Base-by-base conservation (phyloP, 2,113 vertebrate genomes). In the Cygnus buccinator region DNA sequence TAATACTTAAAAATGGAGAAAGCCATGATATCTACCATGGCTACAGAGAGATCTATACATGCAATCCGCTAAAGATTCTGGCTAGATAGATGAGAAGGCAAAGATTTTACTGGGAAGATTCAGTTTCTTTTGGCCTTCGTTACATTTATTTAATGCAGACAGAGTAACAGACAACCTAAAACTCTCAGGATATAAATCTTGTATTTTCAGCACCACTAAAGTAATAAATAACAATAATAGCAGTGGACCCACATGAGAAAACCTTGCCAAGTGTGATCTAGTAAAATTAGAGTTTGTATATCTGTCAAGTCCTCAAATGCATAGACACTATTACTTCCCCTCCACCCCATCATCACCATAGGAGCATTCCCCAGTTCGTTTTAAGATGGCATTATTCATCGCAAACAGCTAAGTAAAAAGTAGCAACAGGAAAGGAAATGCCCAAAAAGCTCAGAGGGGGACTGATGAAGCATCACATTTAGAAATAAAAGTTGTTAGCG, bases 401-500 rank as follows among this genome's bases (percentile, higher is more conserved):
- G 92, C 75, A 77, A 91, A 77, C 72, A 63, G 55, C 75, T 72
- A 26, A 58, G 88, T 91, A 74, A 92, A 94, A 80, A 86, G 43
- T 1, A 0, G 57, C 61, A 83, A 92, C 20, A 50, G 52, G 65
- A 83, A 74, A 61, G 58, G 37, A 86, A 92, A 90, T 33, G 74
- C 11, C 41, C 54, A 79, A 33, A 57, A 44, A 46, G 6, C 66
- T 84, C 80, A 92, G 66, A 84, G 67, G 31, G 39, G 57, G 54
- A 66, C 70, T 92, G 66, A 84, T 66, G 89, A 91, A 92, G 70
- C 86, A 87, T 73, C 62, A 41, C 62, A 19, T 87, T 82, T 21
- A 91, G 86, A 79, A 94, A 92, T 84, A 91, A 28, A 92, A 62
- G 73, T 73, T 68, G 73, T 87, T 94, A 94, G 54, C 76, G 46